Percentiles rank a stretch among this genome's conserved stretches.
These are phyloP conservation scores for Neomorphus geoffroyi DNA, from an alignment of 2,797 vertebrate genomes.

Conservation along the genomic window DNA sequence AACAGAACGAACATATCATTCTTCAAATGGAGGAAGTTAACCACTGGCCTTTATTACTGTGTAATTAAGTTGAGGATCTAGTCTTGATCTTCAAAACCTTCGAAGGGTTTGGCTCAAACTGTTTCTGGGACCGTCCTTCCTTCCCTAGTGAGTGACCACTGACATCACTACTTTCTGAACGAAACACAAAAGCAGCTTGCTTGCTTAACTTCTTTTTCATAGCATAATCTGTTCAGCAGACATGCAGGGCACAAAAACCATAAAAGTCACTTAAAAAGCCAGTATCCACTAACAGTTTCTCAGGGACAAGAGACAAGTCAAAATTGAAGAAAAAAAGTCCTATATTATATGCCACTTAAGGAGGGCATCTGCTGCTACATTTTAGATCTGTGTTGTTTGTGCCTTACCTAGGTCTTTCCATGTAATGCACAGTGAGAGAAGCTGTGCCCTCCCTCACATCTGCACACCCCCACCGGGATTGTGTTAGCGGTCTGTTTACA, in stretches of 20 bases:
- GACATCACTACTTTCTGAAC: neutral
- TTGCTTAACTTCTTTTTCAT: conserved; percentile 11
- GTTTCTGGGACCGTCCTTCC: neutral
- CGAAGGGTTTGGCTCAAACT: neutral
- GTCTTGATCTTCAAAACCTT: conserved; percentile 27
- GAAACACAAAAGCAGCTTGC: neutral
- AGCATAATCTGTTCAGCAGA: conserved; percentile 10
- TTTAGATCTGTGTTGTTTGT: neutral
- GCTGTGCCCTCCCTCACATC: neutral
- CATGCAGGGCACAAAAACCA: neutral
- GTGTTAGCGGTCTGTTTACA: neutral
- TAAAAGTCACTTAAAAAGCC: neutral
- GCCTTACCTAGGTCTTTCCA: neutral
- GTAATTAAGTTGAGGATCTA: conserved; percentile 46
- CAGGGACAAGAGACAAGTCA: neutral
- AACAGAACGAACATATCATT: conserved; percentile 13
- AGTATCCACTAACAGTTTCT: neutral
- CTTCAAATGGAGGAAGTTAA: conserved; percentile 26
- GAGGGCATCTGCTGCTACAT: neutral
- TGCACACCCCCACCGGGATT: neutral
- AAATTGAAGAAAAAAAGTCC: neutral
- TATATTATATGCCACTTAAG: neutral
- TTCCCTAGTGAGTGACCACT: neutral
- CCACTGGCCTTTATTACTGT: conserved; percentile 34
- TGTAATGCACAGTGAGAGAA: neutral